phyloP scores from a whole-genome alignment of 2,113 vertebrate genomes.

The Leptobrachium leishanense region DNA sequence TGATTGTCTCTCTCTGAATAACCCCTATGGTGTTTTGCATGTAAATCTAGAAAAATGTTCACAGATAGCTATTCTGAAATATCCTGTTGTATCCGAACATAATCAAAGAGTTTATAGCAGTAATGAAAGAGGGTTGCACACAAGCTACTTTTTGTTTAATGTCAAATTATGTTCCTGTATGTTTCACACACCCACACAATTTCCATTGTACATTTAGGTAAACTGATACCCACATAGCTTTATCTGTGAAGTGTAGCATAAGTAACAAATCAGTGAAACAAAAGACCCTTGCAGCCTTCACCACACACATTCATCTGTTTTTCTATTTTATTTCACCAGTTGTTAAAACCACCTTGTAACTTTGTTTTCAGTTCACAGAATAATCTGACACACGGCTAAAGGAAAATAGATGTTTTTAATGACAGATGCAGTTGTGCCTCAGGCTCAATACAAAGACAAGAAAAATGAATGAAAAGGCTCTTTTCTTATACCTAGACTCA shows the following conservation, averaged over 20 bases:
- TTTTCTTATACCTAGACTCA: background rate
- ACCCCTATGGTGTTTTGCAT: no score
- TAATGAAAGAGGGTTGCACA: background rate
- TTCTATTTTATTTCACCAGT: constrained; percentile 24
- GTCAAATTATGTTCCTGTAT: background rate
- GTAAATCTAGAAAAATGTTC: no score
- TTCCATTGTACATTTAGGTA: constrained; percentile 18
- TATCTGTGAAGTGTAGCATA: constrained; percentile 20
- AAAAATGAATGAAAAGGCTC: background rate
- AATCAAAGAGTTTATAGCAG: background rate
- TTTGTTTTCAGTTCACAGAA: constrained; percentile 17
- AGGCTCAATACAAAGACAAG: constrained; percentile 12
- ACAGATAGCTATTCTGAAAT: background rate
- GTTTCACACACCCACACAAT: constrained; percentile 16
- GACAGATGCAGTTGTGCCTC: constrained; percentile 26
- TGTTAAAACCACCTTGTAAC: constrained; percentile 32
- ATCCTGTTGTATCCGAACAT: background rate
- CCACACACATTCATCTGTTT: background rate
- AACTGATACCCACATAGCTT: constrained; percentile 20
- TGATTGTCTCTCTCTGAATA: no score
- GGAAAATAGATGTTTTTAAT: constrained; percentile 16
- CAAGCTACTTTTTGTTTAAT: background rate
- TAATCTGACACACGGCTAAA: constrained; percentile 25
- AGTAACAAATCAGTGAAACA: constrained; percentile 33
- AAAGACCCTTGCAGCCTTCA: constrained; percentile 25